Evolutionary conservation across 2,888 invertebrate genomes (phyloP).

Genomic region (Lacanobia oleracea): DNA sequence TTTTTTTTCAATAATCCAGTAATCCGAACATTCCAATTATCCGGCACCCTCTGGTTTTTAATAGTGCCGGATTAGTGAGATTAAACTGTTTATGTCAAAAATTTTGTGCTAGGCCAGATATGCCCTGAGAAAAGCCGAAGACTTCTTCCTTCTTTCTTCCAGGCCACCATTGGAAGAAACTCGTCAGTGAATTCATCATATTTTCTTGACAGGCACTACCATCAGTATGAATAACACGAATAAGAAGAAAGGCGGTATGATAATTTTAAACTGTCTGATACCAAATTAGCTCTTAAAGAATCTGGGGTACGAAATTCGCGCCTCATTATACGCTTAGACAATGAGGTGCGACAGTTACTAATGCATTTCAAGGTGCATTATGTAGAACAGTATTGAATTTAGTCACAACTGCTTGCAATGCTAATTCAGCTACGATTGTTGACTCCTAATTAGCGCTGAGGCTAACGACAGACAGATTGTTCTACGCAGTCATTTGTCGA

Average conservation of each 20-base stretch:
- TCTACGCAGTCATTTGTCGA: conserved; percentile 35
- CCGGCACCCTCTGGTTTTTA: too few relatives aligned
- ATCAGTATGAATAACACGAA: too few relatives aligned
- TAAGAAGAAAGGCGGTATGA: background rate
- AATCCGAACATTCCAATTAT: too few relatives aligned
- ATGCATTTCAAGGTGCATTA: conserved; percentile 52
- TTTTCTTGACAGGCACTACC: too few relatives aligned
- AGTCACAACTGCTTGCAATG: conserved; percentile 44
- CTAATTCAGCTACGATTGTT: conserved; percentile 49
- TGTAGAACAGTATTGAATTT: conserved; percentile 48
- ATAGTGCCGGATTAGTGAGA: too few relatives aligned
- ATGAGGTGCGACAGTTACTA: conserved; percentile 53
- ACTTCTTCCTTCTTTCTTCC: too few relatives aligned
- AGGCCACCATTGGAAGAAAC: too few relatives aligned
- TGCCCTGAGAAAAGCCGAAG: too few relatives aligned
- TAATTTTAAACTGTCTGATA: background rate
- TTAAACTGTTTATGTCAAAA: too few relatives aligned
- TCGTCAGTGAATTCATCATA: too few relatives aligned
- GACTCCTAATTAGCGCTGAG: conserved; percentile 44
- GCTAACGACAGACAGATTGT: conserved; percentile 42
- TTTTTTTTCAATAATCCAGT: too few relatives aligned
- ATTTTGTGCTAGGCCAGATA: too few relatives aligned
- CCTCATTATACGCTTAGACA: conserved; percentile 36
- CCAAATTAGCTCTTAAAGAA: conserved; percentile 8
- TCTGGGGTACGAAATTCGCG: conserved; percentile 15